Evolutionary conservation across 2,888 invertebrate genomes (phyloP).

Genomic region (Hypsopygia costalis): DNA sequence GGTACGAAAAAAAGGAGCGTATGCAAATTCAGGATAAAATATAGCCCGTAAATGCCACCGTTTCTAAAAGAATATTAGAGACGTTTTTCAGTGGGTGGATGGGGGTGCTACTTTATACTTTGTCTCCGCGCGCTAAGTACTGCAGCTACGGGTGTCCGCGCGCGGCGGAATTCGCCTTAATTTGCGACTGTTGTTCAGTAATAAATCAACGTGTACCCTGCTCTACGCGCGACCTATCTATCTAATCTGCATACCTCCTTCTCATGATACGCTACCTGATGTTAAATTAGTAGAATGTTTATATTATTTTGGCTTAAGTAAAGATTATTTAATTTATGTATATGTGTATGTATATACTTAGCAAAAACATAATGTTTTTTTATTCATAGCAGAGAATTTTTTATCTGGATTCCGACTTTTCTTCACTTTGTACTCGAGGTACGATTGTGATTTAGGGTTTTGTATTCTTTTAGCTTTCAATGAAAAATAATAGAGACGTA

Average conservation of each 20-base stretch:
- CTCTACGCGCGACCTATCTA: slow-evolving; percentile 16
- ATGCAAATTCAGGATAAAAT: slow-evolving; percentile 82
- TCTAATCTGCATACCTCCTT: slow-evolving; percentile 10
- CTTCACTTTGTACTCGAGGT: too few species aligned
- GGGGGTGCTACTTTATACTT: slow-evolving; percentile 77
- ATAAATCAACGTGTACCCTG: slow-evolving; percentile 61
- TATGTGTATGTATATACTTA: too few species aligned
- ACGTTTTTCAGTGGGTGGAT: slow-evolving; percentile 81
- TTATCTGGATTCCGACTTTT: too few species aligned
- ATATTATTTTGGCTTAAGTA: too few species aligned
- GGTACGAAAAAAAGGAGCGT: slow-evolving; percentile 80
- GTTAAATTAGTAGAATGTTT: too few species aligned
- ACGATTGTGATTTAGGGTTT: too few species aligned
- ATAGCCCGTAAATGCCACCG: slow-evolving; percentile 82
- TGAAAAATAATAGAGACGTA: slow-evolving; percentile 9
- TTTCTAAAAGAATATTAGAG: slow-evolving; percentile 82
- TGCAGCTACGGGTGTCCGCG: slow-evolving; percentile 69
- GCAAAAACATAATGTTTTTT: too few species aligned
- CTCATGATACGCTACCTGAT: not conserved
- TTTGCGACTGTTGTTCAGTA: slow-evolving; percentile 71
- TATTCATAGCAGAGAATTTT: too few species aligned
- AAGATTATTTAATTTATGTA: too few species aligned
- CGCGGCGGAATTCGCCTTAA: slow-evolving; percentile 62
- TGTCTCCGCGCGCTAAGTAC: slow-evolving; percentile 77
- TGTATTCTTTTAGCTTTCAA: not conserved